phyloP scores from a whole-genome alignment of 1,140 invertebrate species.

The Aricia agestis region DNA sequence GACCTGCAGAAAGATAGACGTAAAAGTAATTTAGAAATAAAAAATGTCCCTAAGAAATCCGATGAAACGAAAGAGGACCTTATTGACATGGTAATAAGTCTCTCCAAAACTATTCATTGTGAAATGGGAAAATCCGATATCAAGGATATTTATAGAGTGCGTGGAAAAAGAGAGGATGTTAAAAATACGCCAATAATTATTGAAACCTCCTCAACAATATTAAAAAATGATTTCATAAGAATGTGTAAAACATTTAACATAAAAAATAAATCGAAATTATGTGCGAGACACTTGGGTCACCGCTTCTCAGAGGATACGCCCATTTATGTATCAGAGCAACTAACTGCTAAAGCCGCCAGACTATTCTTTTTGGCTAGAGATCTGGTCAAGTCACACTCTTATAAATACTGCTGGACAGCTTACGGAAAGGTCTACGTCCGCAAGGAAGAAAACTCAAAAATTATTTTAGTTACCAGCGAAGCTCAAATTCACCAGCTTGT shows the following conservation, averaged over 20 bases:
- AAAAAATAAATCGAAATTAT: no score
- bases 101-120: constrained; percentile 15
- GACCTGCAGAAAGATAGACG: no score
- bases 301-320: no score
- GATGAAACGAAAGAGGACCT: constrained; percentile 26
- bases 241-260: no score
- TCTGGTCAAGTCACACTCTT: no score
- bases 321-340: no score
- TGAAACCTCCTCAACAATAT: constrained; percentile 25
- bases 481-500: neutral
- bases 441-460: constrained; percentile 8
- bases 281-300: constrained; percentile 29
- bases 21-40: no score
- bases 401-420: neutral
- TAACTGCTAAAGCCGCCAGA: no score
- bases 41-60: neutral
- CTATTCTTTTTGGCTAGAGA: neutral
- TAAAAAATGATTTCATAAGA: no score
- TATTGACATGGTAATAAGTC: constrained; percentile 16
- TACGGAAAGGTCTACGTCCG: neutral
- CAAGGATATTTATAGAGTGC: constrained; percentile 32
- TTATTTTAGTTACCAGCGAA: neutral
- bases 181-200: no score
- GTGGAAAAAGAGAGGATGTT: constrained; percentile 20
- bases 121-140: constrained; percentile 24